Evolutionary conservation across 2,888 invertebrate species (phyloP).

Genomic region (Caenorhabditis sp.): DNA sequence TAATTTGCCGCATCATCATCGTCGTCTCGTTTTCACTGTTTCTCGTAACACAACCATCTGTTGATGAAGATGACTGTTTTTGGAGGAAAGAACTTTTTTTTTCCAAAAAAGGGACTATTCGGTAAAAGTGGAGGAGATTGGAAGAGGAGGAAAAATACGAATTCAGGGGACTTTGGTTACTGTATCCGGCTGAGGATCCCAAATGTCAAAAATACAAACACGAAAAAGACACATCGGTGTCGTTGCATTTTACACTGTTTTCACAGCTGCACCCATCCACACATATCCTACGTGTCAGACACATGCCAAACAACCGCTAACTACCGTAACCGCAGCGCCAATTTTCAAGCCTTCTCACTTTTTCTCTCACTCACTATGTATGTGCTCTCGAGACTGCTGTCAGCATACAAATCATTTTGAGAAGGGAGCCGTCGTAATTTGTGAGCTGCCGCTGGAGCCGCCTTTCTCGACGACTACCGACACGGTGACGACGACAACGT

Average conservation of each 20-base stretch:
- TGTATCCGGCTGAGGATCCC: not conserved
- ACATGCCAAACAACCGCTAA: not conserved
- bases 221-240: no score
- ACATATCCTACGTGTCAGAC: not conserved
- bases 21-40: conserved; percentile 12
- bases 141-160: not conserved
- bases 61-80: not conserved
- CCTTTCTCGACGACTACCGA: conserved; percentile 36
- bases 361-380: no score
- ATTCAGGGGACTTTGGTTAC: not conserved
- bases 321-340: conserved; percentile 23
- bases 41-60: conserved; percentile 1
- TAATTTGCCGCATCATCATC: conserved; percentile 54
- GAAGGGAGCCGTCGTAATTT: conserved; percentile 50
- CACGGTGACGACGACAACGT: conserved; percentile 29
- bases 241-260: not conserved
- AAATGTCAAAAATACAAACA: not conserved
- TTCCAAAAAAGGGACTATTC: not conserved
- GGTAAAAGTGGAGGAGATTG: not conserved
- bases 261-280: not conserved
- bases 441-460: conserved; percentile 47
- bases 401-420: conserved; percentile 36
- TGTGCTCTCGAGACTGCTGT: not conserved
- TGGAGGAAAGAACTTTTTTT: not conserved
- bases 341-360: conserved; percentile 26